Evolutionary conservation across 2,888 invertebrate genomes (phyloP).

Genomic region (Tipula lateralis): DNA sequence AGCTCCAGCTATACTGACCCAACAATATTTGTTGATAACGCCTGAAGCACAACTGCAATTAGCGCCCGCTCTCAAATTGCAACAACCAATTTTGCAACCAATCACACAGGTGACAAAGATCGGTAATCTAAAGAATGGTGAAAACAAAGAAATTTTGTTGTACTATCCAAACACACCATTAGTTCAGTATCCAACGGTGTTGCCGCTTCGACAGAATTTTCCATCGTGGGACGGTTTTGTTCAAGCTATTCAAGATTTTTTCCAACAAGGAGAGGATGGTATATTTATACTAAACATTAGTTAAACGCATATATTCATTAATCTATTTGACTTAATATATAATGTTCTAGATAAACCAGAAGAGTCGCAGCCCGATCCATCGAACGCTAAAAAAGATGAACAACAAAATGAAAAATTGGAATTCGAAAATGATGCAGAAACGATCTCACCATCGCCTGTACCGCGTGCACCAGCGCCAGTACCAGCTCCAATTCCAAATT

Average conservation of each 20-base stretch:
- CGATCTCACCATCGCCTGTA: conserved; percentile 35
- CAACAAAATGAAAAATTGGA: conserved; percentile 35
- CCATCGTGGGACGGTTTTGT: background rate
- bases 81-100: conserved; percentile 34
- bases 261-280: background rate
- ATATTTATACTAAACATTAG: background rate
- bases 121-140: background rate
- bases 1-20: conserved; percentile 29
- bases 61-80: conserved; percentile 34
- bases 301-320: background rate
- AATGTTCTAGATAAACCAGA: background rate
- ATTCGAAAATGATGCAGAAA: conserved; percentile 32
- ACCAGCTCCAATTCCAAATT: conserved; percentile 36
- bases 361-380: background rate
- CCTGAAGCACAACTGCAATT: conserved; percentile 47
- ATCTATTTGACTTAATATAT: background rate
- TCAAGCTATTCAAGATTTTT: background rate
- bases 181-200: background rate
- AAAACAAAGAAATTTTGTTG: background rate
- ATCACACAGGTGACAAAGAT: conserved; percentile 40
- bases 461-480: conserved; percentile 35
- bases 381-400: background rate
- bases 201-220: conserved; percentile 36
- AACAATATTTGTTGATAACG: conserved; percentile 46
- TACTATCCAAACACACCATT: conserved; percentile 7